These are phyloP conservation scores for Diachrysia chrysitis DNA, from an alignment of 2,888 invertebrate genomes.

Conservation along the genomic window DNA sequence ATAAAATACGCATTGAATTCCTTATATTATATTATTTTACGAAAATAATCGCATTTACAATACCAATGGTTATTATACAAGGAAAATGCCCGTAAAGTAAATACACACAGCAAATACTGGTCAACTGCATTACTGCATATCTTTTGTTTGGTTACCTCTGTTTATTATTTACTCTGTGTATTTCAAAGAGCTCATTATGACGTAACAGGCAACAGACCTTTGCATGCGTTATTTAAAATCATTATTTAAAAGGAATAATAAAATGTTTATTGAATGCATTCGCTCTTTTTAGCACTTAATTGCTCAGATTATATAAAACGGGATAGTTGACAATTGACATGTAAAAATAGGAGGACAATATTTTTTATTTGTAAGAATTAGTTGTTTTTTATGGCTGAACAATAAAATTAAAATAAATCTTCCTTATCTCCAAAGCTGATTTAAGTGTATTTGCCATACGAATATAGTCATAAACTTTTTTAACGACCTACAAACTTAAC, in stretches of 20 bases:
- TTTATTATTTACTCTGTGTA: constrained; percentile 41
- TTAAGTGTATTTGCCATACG: background rate
- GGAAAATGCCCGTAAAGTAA: constrained; percentile 13
- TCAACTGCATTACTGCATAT: constrained; percentile 13
- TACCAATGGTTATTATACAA: background rate
- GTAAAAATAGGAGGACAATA: background rate
- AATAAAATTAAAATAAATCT: background rate
- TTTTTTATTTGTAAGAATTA: background rate
- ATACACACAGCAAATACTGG: constrained; percentile 13
- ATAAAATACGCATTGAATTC: constrained; percentile 2
- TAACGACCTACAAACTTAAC: background rate
- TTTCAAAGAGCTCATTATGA: constrained; percentile 26
- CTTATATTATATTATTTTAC: background rate
- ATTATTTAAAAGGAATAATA: constrained; percentile 13
- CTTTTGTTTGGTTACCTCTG: constrained; percentile 18
- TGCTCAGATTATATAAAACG: background rate
- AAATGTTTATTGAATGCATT: constrained; percentile 7
- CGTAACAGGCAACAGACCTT: background rate
- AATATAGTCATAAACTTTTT: background rate
- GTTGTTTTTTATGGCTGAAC: background rate
- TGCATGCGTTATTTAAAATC: constrained; percentile 15
- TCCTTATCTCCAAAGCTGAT: background rate
- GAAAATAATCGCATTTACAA: background rate
- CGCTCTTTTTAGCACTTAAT: background rate
- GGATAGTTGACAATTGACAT: background rate